A percentile compares a stretch with the other conserved stretches of the same genome.
phyloP scores from a whole-genome alignment of 2,888 invertebrate genomes.

The Zeuzera pyrina region DNA sequence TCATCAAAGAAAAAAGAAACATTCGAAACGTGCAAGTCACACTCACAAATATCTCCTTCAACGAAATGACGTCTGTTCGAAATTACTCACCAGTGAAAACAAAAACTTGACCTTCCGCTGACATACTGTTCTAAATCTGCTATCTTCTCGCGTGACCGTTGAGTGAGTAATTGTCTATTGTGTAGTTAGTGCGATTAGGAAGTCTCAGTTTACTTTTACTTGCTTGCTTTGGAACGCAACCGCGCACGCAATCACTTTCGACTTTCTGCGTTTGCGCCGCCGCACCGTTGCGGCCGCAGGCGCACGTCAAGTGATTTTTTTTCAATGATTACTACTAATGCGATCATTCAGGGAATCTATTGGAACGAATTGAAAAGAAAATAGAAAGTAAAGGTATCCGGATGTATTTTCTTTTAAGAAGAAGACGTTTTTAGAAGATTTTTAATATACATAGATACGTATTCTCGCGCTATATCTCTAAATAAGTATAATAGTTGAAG shows the following conservation, averaged over 20 bases:
- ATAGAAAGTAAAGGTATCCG: constrained; percentile 24
- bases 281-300: constrained; percentile 17
- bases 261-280: constrained; percentile 41
- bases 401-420: too few species aligned
- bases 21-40: too few species aligned
- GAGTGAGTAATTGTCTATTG: constrained; percentile 30
- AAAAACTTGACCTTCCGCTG: constrained; percentile 38
- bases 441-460: too few species aligned
- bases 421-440: too few species aligned
- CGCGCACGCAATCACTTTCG: constrained; percentile 62
- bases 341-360: constrained; percentile 23
- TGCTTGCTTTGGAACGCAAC: constrained; percentile 35
- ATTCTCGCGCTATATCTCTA: too few species aligned
- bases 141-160: constrained; percentile 21
- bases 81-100: too few species aligned
- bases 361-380: constrained; percentile 21
- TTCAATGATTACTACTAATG: constrained; percentile 13
- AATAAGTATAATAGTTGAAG: too few species aligned
- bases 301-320: constrained; percentile 20
- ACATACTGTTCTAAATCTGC: constrained; percentile 37
- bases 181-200: constrained; percentile 48
- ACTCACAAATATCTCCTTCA: too few species aligned
- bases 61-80: too few species aligned
- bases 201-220: constrained; percentile 56
- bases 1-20: too few species aligned